Evolutionary conservation across 2,888 invertebrate species (phyloP).

Genomic region (Lacanobia oleracea): DNA sequence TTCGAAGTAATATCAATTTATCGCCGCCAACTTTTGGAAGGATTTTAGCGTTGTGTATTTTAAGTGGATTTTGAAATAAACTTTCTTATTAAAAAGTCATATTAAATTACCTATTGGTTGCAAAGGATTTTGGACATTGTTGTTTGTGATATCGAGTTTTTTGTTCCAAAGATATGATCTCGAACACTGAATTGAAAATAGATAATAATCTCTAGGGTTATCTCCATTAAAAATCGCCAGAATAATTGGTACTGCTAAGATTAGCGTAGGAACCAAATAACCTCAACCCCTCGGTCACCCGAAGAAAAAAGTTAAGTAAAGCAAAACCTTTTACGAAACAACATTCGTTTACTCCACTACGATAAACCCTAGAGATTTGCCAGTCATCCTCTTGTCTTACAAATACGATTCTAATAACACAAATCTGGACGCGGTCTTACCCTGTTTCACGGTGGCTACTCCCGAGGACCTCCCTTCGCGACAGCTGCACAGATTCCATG

Average conservation of each 20-base stretch:
- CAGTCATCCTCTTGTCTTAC: constrained; percentile 49
- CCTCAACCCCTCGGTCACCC: background rate
- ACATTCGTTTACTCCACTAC: constrained; percentile 3
- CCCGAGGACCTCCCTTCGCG: constrained; percentile 43
- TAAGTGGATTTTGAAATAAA: too few relatives aligned
- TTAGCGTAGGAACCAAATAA: background rate
- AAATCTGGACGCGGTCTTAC: constrained; percentile 59
- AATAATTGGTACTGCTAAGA: background rate
- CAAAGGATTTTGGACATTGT: too few relatives aligned
- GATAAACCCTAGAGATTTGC: constrained; percentile 35
- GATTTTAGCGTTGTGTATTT: too few relatives aligned
- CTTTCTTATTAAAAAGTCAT: too few relatives aligned
- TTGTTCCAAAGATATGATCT: too few relatives aligned
- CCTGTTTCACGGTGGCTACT: constrained; percentile 65
- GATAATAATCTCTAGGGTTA: too few relatives aligned
- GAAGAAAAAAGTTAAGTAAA: background rate
- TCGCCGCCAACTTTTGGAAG: background rate
- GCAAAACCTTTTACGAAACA: constrained; percentile 2
- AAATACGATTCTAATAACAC: constrained; percentile 56
- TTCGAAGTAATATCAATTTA: background rate
- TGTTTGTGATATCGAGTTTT: too few relatives aligned
- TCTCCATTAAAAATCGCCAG: background rate
- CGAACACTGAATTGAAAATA: too few relatives aligned
- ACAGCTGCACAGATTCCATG: constrained; percentile 60
- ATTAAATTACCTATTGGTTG: too few relatives aligned